Base-by-base conservation (phyloP, 53 echinoderm and acorn worm species). In the Hippasteria phrygiana region DNA sequence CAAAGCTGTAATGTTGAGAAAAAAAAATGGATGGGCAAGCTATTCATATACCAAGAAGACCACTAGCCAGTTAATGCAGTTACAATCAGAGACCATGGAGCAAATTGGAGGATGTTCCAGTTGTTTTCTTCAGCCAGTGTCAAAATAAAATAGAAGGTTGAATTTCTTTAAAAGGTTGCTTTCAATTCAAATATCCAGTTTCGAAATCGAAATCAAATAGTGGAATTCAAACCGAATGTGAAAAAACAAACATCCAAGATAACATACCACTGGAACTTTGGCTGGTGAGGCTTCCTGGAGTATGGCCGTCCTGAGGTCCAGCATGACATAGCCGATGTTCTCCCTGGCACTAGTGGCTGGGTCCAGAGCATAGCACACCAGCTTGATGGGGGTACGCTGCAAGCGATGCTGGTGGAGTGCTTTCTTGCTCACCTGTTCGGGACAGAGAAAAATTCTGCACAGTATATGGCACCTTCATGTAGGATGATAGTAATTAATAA, bases 311-410 rank as follows among this genome's bases (percentile, higher is more conserved):
- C 97, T 88, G 29, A 97, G 88, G 73, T 97, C 97, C 39, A 97
- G 82, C 83, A 97, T 85, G 18, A 97, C 89, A 76, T 95, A 97
- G 10, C 97, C 97, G 20, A 95, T 87, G 53, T 86, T 94, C 89
- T 97, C 95, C 74, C 91, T 92, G 27, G 89, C 80, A 33, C 91
- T 92, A 41, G 91, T 93, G 64, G 84, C 77, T 1, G 89, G 26
- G 74, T 91, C 92, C 50, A 93, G 89, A 4, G 93, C 83, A 75
- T 89, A 97, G 71, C 97, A 97, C 35, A 93, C 92, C 53, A 97
- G 92, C 88, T 97, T 97, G 41, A 97, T 90, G 22, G 97, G 97
- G 27, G 97, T 97, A 43, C 97, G 92, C 89, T 97, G 97, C 29
- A 97, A 74, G 20, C 93, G 92, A 48, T 97, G 93, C 83, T 97